Evolutionary conservation across 2,797 vertebrate species (phyloP), one percentile per base, ranked within the genome.

Genomic region (Danio jaintianensis): DNA sequence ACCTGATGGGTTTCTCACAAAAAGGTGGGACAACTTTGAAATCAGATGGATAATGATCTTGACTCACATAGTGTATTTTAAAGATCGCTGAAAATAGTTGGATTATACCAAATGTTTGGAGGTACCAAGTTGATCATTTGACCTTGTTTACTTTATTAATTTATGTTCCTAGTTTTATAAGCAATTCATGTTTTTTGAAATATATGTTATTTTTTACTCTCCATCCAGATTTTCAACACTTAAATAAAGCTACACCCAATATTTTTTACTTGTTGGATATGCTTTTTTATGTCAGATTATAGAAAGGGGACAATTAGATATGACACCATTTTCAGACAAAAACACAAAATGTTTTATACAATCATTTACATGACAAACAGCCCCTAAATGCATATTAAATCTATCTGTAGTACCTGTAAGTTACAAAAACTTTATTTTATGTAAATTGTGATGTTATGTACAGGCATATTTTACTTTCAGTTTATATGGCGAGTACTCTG

Each of bases 1-100:
- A 75, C 73, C 59, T 52, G 7, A 58, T 75, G 29, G 59, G 45
- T 43, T 45, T 50, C 75, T 29, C 5, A 48, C 16, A 50, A 73
- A 59, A 29, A 2, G 13, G 8, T 20, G n/a, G 11, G 42, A 42
- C 4, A 40, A 40, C 42, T 42, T 70, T 4, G 4, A 61, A 61
- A 74, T 50, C 20, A 48, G 42, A 8, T 6, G 13, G 55, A 12
- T 15, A 62, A 47, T 12, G 1, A 2, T 20, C 58, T 48, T 62
- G 42, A 53, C 12, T 43, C 8, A 45, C 2, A 59, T 8, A 45
- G 45, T 50, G 45, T 7, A 4, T 11, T 16, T 5, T 47, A 29
- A 59, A 16, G 0, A 43, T 22, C 2, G 6, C 5, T 42, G n/a
- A 45, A 22, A 22, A 13, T 0, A 29, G 29, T 29, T 29, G 1